Base-by-base conservation (phyloP, 2,797 vertebrate genomes). In the Discoglossus pictus region DNA sequence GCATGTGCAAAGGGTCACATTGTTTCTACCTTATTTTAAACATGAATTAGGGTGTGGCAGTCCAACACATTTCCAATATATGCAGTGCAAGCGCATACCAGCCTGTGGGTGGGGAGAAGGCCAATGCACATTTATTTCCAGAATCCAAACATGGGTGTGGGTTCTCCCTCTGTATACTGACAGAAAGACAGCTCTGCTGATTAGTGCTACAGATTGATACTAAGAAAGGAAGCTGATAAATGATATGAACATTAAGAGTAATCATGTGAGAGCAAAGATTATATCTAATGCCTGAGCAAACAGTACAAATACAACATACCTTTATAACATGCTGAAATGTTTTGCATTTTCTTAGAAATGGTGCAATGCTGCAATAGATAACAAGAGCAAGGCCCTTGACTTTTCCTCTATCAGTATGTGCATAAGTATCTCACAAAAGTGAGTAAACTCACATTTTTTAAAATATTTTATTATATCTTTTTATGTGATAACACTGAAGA, bases 11-110 rank as follows among this genome's bases (percentile, higher is more conserved):
- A 42, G 35, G 68, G 60, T 71, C 61, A 58, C 68, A 58, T 71
- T 56, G 42, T 64, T 64, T 64, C 60, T 43, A 40, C 44, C 55
- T 64, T 71, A 58, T 58, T 42, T 61, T 64, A 64, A 59, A 51
- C 35, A 50, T 3, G 55, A 43, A 42, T 48, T 43, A 56, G 52
- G 61, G 61, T 59, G 68, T 51, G 52, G 11, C 21, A n/a, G n/a
- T 34, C n/a, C 9, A 31, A 24, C 38, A 59, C 47, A 58, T 58
- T 58, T 63, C 50, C 42, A 56, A 48, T 55, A 64, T 35, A 56
- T 63, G 60, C 59, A 34, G 20, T 12, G 12, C 43, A 8, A 51
- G 38, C 11, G 31, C 52, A 58, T 64, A 64, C 52, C 68, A 64
- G 60, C 25, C 44, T 2, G 11, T 44, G 60, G 61, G 68, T 71